Base-by-base conservation (phyloP, 2,888 invertebrate species). In the Leptinotarsa haldemani region DNA sequence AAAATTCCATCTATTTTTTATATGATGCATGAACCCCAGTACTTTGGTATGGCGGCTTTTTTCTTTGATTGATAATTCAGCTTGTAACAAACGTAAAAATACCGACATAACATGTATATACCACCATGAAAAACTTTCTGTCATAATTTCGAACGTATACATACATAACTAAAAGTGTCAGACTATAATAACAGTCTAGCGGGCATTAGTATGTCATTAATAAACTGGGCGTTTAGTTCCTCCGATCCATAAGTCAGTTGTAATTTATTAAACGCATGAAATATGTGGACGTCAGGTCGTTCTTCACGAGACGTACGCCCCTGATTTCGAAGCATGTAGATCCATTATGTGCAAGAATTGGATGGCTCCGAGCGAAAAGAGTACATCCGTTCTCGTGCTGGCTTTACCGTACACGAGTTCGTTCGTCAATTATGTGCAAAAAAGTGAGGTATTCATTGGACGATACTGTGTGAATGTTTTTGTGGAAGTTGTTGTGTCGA, bases 371-470 rank as follows among this genome's bases (percentile, higher is more conserved):
- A 77, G 82, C 82, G 40, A 69, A 76, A 74, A 78, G 76, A 78
- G 81, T 81, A 83, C 56, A 68, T 83, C 83, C 83, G 83, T 80
- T 83, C 84, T 83, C 83, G 83, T 84, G 83, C 84, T 83, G 79
- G 81, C 73, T 70, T 70, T 70, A 69, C 63, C 73, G 73, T 69
- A 46, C 74, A 25, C 22, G 12, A 52, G 66, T 50, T 47, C 25
- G 40, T n/a, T 48, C n/a, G 4, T 18, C 12, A n/a, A 40, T 47
- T n/a, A 22, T 65, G 48, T 15, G 22, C 22, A 50, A 18, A 30
- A 47, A 65, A 64, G 25, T 16, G 16, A 3, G 53, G 53, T 18
- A 53, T 53, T 50, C n/a, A 16, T 16, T 4, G 50, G 4, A 50
- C 50, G 50, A 50, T 50, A 50, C n/a, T 50, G 4, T 16, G 50